Base-by-base conservation (phyloP, 2,113 vertebrate species). In the Anser cygnoides region DNA sequence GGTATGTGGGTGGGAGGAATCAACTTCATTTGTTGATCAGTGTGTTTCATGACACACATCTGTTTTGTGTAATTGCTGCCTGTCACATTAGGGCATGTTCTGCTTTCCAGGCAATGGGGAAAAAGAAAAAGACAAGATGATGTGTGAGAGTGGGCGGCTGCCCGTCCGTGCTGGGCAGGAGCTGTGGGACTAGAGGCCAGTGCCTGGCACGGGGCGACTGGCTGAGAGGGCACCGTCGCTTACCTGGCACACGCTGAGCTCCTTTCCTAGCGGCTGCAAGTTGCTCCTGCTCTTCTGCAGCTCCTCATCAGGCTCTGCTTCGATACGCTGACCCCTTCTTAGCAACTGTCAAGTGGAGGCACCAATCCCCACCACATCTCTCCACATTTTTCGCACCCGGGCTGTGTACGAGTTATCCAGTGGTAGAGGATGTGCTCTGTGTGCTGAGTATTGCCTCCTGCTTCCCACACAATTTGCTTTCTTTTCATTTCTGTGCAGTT, bases 391-490 rank as follows among this genome's bases (percentile, higher is more conserved):
- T 26, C 49, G 77, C 28, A n/a, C 37, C 15, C 55, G 44, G 54
- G 16, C n/a, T 54, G 11, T 11, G 35, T 50, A 9, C 13, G 31
- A 41, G 57, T 62, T 6, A 59, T 35, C 14, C 70, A n/a, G 26
- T 71, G 55, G 33, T 7, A n/a, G 44, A 50, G 67, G 13, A 25
- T 1, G 2, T 15, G 20, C 11, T 50, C 55, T 37, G 17, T 3
- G 37, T 8, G 16, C 26, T 65, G 62, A 50, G 50, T 37, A 3
- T 19, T 23, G 4, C 22, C 15, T 61, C 0, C 0, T 43, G 57
- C 74, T 72, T 55, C 52, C 22, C 37, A 26, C 15, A 5, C 14
- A 9, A 10, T 1, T 2, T 41, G 28, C 1, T 2, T 49, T 46
- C 13, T 65, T 83, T 52, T 62, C n/a, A 67, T 71, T 90, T 77